These are phyloP conservation scores for Drosophila bocqueti DNA, from an alignment of 1,140 invertebrate genomes.

Conservation along the genomic window DNA sequence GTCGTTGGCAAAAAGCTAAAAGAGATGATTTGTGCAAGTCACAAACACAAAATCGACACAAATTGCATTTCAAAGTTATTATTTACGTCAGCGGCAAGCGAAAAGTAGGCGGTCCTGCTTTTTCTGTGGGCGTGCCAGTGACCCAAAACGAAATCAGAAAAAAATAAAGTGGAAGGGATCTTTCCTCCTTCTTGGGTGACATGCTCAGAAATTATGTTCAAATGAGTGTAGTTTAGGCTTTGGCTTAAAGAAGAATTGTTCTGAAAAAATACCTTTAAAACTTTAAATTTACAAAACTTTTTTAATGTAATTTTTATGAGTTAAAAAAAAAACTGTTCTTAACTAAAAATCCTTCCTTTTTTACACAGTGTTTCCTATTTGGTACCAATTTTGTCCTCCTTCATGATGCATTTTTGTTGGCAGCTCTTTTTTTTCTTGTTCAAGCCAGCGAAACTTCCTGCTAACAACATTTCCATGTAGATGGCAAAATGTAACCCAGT, in stretches of 20 bases:
- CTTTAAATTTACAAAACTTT: neutral
- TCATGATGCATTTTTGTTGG: constrained; percentile 48
- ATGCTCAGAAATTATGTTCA: neutral
- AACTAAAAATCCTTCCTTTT: neutral
- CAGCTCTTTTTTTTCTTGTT: constrained; percentile 1
- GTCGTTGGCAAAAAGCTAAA: constrained; percentile 39
- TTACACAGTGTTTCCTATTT: constrained; percentile 5
- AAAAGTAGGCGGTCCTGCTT: constrained; percentile 28
- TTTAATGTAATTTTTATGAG: neutral
- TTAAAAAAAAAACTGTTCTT: neutral
- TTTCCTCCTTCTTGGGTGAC: constrained; percentile 8
- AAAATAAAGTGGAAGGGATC: constrained; percentile 19
- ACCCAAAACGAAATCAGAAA: constrained; percentile 21
- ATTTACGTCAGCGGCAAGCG: constrained; percentile 61
- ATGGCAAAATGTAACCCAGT: constrained; percentile 71
- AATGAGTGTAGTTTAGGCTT: neutral
- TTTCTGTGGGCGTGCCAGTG: constrained; percentile 16
- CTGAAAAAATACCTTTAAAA: neutral
- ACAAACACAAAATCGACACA: constrained; percentile 73
- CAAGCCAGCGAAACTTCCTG: constrained; percentile 60
- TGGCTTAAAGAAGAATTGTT: neutral
- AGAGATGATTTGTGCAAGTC: constrained; percentile 33
- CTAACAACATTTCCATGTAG: constrained; percentile 76
- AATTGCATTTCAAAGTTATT: constrained; percentile 80
- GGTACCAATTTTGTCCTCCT: constrained; percentile 36